Evolutionary conservation across 1,140 invertebrate genomes (phyloP).

Genomic region (Pentalonia nigronervosa): DNA sequence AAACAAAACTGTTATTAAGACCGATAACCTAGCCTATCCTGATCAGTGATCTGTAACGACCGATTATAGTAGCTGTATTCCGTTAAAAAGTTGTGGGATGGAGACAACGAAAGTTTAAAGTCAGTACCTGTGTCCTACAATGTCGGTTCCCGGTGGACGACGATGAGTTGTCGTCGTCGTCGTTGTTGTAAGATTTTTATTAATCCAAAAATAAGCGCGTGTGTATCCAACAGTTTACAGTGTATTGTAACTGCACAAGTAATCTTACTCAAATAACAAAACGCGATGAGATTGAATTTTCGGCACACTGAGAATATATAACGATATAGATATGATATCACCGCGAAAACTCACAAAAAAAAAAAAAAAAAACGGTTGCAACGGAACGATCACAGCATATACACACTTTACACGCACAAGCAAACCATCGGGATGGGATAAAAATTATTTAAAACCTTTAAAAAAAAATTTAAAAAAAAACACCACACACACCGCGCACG

Average conservation of each 20-base stretch:
- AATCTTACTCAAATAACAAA: not conserved
- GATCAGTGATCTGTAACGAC: not conserved
- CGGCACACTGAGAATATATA: not conserved
- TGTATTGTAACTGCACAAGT: not conserved
- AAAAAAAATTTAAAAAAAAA: not conserved
- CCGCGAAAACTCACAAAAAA: not conserved
- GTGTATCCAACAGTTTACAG: not conserved
- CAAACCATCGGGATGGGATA: not conserved
- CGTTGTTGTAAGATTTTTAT: not conserved
- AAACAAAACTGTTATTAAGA: not conserved
- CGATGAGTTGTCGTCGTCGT: not conserved
- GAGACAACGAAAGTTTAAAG: not conserved
- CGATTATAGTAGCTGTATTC: not conserved
- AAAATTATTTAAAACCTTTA: not conserved
- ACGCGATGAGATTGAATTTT: not conserved
- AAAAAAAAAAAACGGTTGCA: not conserved
- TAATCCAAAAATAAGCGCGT: not conserved
- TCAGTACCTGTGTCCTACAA: constrained; percentile 16
- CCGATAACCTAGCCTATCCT: not conserved
- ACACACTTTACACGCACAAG: not conserved
- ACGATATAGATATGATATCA: not conserved
- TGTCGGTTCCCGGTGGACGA: not conserved
- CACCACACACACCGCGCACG: not conserved
- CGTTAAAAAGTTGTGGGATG: not conserved
- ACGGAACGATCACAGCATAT: not conserved